Conservation (phyloP, 2,888 invertebrate genomes). For the Thymelicus sylvestris region DNA sequence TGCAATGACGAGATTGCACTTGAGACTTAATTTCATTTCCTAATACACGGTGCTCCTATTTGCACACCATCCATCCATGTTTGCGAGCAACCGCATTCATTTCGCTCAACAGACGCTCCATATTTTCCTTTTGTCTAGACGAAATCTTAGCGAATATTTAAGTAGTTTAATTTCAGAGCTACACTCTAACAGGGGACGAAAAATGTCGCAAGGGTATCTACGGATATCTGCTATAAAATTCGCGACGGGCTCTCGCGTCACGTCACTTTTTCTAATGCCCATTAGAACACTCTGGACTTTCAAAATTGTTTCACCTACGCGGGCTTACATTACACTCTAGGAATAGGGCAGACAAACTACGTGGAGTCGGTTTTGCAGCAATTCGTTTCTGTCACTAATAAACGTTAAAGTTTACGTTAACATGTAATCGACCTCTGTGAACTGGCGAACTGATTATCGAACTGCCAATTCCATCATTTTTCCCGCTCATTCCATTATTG, state of each 20-base stretch:
- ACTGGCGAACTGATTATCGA: too few species aligned
- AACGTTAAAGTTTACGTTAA: too few species aligned
- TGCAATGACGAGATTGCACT: constrained; percentile 68
- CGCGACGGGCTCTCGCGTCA: too few species aligned
- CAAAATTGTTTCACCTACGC: too few species aligned
- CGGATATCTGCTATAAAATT: neutral
- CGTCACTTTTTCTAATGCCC: neutral
- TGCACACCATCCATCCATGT: constrained; percentile 74
- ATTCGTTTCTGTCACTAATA: too few species aligned
- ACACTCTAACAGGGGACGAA: constrained; percentile 27
- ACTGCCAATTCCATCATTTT: too few species aligned
- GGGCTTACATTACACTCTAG: too few species aligned
- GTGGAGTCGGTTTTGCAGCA: too few species aligned
- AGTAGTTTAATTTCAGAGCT: constrained; percentile 53
- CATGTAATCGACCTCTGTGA: too few species aligned
- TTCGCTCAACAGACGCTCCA: constrained; percentile 71
- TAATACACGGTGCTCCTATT: constrained; percentile 73
- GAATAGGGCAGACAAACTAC: too few species aligned
- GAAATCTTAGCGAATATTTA: constrained; percentile 83
- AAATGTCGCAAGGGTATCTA: neutral
- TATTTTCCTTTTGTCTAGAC: constrained; percentile 85
- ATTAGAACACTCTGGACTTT: too few species aligned
- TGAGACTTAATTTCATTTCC: constrained; percentile 81
- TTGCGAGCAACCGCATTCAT: constrained; percentile 75
- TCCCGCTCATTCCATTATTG: too few species aligned